Percentiles rank a stretch among this genome's conserved stretches.
Evolutionary conservation across 2,113 vertebrate genomes (phyloP).

Genomic region (Vimba vimba): DNA sequence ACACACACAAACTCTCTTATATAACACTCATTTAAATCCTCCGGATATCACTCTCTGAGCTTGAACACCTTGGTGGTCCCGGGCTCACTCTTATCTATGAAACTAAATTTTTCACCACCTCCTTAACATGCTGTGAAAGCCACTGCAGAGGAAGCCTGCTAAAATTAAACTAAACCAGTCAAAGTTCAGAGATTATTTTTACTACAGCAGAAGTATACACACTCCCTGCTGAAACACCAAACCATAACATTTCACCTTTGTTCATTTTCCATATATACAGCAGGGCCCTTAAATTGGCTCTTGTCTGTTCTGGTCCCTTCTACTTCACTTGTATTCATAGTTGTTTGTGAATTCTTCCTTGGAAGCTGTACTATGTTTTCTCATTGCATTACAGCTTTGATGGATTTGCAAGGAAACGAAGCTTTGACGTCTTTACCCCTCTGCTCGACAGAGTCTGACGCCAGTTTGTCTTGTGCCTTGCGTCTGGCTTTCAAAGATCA

Average conservation of each 20-base stretch:
- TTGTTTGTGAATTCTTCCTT: slow-evolving; percentile 18
- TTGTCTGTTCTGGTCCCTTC: neutral
- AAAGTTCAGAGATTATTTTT: slow-evolving; percentile 17
- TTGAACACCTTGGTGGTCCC: slow-evolving; percentile 15
- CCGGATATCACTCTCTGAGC: neutral
- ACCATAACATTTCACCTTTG: slow-evolving; percentile 18
- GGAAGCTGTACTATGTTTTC: slow-evolving; percentile 42
- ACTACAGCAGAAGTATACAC: neutral
- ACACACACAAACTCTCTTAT: neutral
- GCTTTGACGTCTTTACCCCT: slow-evolving; percentile 44
- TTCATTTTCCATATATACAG: slow-evolving; percentile 8
- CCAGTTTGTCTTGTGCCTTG: slow-evolving; percentile 52
- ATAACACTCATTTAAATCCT: slow-evolving; percentile 5
- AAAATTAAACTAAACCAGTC: slow-evolving; percentile 12
- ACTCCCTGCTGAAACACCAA: neutral
- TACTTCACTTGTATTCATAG: neutral
- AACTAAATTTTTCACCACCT: slow-evolving; percentile 12
- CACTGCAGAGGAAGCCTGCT: neutral
- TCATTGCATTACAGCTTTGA: slow-evolving; percentile 52
- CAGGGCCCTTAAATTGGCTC: neutral
- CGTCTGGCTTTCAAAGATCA: slow-evolving; percentile 48
- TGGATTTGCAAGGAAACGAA: slow-evolving; percentile 40
- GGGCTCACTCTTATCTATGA: slow-evolving; percentile 5
- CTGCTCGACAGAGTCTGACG: slow-evolving; percentile 36
- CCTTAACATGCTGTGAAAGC: slow-evolving; percentile 1